Conservation (phyloP, 2,888 invertebrate species). For the Calameuta idolon region DNA sequence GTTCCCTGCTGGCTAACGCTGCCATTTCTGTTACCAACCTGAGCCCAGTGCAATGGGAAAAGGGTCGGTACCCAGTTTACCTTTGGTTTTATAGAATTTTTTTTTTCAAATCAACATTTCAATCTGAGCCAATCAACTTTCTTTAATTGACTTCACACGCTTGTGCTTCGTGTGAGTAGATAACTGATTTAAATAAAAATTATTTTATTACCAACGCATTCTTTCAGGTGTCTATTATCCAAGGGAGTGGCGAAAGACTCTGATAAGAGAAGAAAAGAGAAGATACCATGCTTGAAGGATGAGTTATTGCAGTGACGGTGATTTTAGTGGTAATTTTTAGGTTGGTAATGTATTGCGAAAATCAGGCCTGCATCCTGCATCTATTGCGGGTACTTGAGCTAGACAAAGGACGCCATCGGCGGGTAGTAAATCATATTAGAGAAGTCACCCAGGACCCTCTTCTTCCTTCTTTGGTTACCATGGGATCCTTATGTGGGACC, state of each 20-base stretch:
- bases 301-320: conserved; percentile 38
- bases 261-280: neutral
- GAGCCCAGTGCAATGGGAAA: neutral
- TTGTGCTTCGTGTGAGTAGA: neutral
- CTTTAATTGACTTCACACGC: neutral
- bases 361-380: conserved; percentile 37
- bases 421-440: conserved; percentile 51
- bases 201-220: neutral
- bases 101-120: neutral
- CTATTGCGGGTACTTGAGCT: conserved; percentile 43
- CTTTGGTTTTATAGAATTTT: neutral
- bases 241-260: neutral
- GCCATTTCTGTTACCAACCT: neutral
- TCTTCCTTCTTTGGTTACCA: conserved; percentile 24
- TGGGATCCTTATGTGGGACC: conserved; percentile 40
- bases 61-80: neutral
- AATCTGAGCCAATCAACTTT: neutral
- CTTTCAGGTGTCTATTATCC: neutral
- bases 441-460: conserved; percentile 25
- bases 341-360: conserved; percentile 47
- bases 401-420: conserved; percentile 53
- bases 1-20: neutral
- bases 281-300: conserved; percentile 22
- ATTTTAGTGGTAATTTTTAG: conserved; percentile 37
- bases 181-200: neutral